Percentiles rank a stretch among this genome's conserved stretches.
These are phyloP conservation scores for Tetramorium parvispinum DNA, from an alignment of 1,140 invertebrate genomes.

Conservation along the genomic window DNA sequence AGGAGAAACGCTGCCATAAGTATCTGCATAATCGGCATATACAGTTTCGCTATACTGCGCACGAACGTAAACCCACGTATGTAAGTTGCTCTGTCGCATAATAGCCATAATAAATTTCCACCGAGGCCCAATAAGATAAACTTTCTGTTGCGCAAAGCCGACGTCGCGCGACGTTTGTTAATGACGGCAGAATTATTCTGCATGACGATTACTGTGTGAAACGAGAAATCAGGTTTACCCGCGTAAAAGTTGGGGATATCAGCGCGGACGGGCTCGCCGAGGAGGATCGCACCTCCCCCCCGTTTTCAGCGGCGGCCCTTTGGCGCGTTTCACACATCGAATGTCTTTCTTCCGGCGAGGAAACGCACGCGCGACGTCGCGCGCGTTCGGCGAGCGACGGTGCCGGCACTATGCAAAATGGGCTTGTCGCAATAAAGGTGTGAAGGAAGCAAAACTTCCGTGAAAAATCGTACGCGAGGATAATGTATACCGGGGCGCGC, in stretches of 20 bases:
- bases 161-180: background rate
- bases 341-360: conserved; percentile 38
- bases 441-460: conserved; percentile 82
- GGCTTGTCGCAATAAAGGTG: conserved; percentile 81
- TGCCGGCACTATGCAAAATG: conserved; percentile 68
- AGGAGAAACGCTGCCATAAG: conserved; percentile 38
- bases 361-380: conserved; percentile 65
- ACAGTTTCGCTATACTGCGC: background rate
- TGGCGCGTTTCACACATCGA: background rate
- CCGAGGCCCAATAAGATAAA: background rate
- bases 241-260: background rate
- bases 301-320: background rate
- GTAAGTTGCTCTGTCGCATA: background rate
- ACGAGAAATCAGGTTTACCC: background rate
- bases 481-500: conserved; percentile 79
- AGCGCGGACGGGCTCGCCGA: background rate
- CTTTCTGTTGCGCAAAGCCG: background rate
- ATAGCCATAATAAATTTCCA: conserved; percentile 3
- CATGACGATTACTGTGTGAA: background rate
- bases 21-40: background rate
- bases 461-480: conserved; percentile 82
- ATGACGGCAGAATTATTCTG: background rate
- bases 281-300: background rate
- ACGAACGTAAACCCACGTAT: background rate
- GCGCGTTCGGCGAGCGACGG: conserved; percentile 1